Evolutionary conservation across 2,113 vertebrate genomes (phyloP), one percentile per base, ranked within the genome.

Genomic region (Cyprinodon tularosa): DNA sequence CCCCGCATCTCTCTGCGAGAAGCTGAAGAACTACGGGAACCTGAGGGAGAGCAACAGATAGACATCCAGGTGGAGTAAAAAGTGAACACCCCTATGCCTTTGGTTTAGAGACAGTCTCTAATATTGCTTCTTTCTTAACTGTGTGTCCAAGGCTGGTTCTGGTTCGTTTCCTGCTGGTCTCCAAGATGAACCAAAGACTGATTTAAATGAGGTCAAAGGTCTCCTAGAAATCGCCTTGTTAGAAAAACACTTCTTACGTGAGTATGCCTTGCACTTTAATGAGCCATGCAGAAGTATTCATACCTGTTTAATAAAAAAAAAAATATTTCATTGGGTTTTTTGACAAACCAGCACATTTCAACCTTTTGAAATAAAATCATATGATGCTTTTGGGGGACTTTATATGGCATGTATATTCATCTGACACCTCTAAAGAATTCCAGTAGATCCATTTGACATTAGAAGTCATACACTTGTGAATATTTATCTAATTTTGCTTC

Each of bases 201-300:
- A 92, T 71, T 91, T 99, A 72, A 98, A 96, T 11, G 98, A 99
- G 88, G 95, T 99, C 90, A 98, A 99, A 94, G 97, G 97, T 76
- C 97, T 98, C 87, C 93, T 99, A 83, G 98, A 99, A 92, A 96
- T 99, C n/a, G 96, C 98, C 86, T 93, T 99, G 90, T 80, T 99
- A 89, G 98, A 99, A 86, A 99, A 99, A 80, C 97, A 99, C 90
- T 99, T 98, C 86, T 85, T 99, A 61, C 96, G 98, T 99, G 92
- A 98, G 97, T 98, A 82, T 53, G 45, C 37, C 1, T 2, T 15
- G 20, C 62, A 60, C 59, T 79, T 66, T 48, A 66, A 2, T 38
- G 36, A 62, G 37, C 36, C 36, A 15, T 57, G 20, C 50, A 57
- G 5, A 57, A 57, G 50, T 57, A n/a, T n/a, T 57, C 17, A 57